phyloP scores from a whole-genome alignment of 2,888 invertebrate species.

The Cheilosia soror region DNA sequence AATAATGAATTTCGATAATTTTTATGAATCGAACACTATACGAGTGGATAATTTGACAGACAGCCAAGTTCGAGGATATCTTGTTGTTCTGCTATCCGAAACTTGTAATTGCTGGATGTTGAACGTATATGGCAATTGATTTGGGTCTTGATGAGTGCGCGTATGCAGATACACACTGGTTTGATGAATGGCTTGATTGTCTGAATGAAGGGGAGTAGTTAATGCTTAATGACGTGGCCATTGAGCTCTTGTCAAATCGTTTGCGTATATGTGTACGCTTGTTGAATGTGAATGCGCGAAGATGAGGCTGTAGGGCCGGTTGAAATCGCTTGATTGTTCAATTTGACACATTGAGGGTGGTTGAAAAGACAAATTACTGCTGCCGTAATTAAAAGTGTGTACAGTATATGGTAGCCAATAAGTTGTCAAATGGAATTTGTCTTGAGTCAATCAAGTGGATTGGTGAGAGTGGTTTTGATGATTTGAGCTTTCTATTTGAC shows the following conservation, averaged over 20 bases:
- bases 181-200: constrained; percentile 48
- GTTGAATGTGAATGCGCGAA: constrained; percentile 4
- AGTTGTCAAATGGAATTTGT: constrained; percentile 27
- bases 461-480: constrained; percentile 16
- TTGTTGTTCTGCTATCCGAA: neutral
- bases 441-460: constrained; percentile 10
- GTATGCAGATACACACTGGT: constrained; percentile 19
- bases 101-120: constrained; percentile 42
- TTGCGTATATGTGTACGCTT: neutral
- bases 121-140: constrained; percentile 17
- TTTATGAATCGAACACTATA: constrained; percentile 45
- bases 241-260: constrained; percentile 61
- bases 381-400: constrained; percentile 48
- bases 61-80: constrained; percentile 9
- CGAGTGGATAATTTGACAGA: constrained; percentile 67
- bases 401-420: constrained; percentile 31
- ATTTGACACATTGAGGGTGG: constrained; percentile 47
- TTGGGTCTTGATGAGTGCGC: constrained; percentile 33
- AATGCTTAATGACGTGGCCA: constrained; percentile 61
- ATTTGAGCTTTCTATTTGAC: constrained; percentile 14
- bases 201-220: constrained; percentile 42
- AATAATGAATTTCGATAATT: constrained; percentile 60
- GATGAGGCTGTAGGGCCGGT: neutral
- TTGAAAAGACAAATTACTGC: constrained; percentile 55
- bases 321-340: constrained; percentile 31